Evolutionary conservation across 2,113 vertebrate genomes (phyloP).

Genomic region (Oncorhynchus keta): DNA sequence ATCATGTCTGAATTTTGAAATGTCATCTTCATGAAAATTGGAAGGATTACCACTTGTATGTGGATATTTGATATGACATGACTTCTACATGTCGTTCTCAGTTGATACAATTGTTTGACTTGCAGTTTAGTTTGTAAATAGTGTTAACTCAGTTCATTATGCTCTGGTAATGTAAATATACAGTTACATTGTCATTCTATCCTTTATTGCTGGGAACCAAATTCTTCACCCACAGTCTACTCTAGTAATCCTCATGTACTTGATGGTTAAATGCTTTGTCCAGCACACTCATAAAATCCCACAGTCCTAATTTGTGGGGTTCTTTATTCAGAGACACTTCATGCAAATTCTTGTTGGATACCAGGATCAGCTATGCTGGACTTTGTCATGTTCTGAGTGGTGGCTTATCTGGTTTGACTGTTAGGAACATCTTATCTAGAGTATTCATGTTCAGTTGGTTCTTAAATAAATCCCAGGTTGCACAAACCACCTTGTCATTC

Average conservation of each 20-base stretch:
- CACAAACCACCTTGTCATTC: constrained; percentile 40
- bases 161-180: background rate
- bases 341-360: background rate
- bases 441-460: constrained; percentile 36
- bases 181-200: background rate
- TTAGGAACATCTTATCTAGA: background rate
- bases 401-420: background rate
- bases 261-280: background rate
- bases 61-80: constrained; percentile 20
- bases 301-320: background rate
- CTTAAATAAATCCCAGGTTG: constrained; percentile 57
- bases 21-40: constrained; percentile 20
- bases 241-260: background rate
- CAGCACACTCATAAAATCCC: background rate
- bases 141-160: background rate
- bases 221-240: background rate
- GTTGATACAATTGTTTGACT: constrained; percentile 13
- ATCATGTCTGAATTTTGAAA: constrained; percentile 5
- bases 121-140: constrained; percentile 21
- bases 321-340: background rate
- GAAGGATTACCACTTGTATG: constrained; percentile 23
- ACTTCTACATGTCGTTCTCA: background rate
- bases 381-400: too few relatives aligned
- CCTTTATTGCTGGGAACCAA: constrained; percentile 5
- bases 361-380: too few relatives aligned